A percentile compares a stretch with the other conserved stretches of the same genome.
Conservation (phyloP, 2,888 invertebrate genomes). For the Teinopalpus imperialis region DNA sequence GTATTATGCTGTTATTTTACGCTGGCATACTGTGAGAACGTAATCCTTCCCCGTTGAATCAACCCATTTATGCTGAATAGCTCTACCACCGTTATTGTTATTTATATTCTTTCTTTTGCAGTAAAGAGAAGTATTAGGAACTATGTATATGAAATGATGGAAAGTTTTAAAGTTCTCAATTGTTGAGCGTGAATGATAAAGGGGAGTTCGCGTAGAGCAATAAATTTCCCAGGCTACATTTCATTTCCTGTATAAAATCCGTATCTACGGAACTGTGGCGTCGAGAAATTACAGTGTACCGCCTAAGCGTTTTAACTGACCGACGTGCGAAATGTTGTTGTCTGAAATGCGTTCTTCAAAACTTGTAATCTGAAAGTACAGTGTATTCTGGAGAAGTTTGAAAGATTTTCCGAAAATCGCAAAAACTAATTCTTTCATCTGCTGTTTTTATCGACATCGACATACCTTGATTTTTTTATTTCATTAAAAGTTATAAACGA, state of each 20-base stretch:
- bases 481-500: too few species aligned
- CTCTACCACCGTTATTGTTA: too few species aligned
- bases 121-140: too few species aligned
- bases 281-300: constrained; percentile 11
- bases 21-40: too few species aligned
- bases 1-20: too few species aligned
- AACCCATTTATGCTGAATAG: too few species aligned
- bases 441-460: too few species aligned
- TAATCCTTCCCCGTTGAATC: too few species aligned
- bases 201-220: constrained; percentile 54
- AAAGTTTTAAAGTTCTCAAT: constrained; percentile 29
- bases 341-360: not conserved
- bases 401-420: not conserved
- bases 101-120: too few species aligned
- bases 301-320: constrained; percentile 12
- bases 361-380: not conserved
- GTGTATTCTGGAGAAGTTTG: not conserved
- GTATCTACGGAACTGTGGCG: constrained; percentile 46
- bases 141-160: constrained; percentile 26
- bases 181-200: constrained; percentile 72
- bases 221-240: constrained; percentile 69
- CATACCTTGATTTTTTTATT: too few species aligned
- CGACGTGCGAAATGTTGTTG: constrained; percentile 10
- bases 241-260: constrained; percentile 76
- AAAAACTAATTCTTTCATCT: too few species aligned